These are phyloP conservation scores for Theretra japonica DNA, from an alignment of 2,888 invertebrate species.

Conservation along the genomic window DNA sequence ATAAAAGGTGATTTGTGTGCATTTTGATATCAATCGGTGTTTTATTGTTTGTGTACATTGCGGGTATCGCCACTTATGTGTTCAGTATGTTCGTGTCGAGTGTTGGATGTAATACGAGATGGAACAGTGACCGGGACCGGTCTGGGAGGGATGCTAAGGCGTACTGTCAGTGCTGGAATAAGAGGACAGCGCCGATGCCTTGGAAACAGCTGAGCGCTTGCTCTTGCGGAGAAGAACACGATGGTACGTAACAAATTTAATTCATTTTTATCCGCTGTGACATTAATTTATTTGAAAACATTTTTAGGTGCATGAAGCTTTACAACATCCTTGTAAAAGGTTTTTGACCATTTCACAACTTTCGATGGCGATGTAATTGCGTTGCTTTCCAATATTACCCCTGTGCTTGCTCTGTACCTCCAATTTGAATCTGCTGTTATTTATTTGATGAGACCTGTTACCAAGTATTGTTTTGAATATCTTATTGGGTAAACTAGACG, in stretches of 20 bases:
- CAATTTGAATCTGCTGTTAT: too few species aligned
- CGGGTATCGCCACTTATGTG: slow-evolving; percentile 12
- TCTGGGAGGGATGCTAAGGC: slow-evolving; percentile 54
- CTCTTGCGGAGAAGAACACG: slow-evolving; percentile 82
- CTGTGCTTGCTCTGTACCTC: too few species aligned
- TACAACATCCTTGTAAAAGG: neutral
- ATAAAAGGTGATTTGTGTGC: neutral
- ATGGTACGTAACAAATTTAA: slow-evolving; percentile 55
- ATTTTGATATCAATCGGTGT: neutral
- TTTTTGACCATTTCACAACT: neutral
- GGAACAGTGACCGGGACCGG: slow-evolving; percentile 38
- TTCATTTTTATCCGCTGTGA: too few species aligned
- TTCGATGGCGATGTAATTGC: neutral
- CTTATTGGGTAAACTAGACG: too few species aligned
- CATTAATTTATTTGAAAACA: neutral
- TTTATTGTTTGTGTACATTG: slow-evolving; percentile 7
- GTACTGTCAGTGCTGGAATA: slow-evolving; percentile 70
- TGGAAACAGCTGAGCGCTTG: slow-evolving; percentile 68
- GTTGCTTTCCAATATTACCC: neutral
- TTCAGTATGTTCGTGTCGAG: slow-evolving; percentile 39
- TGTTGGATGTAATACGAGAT: slow-evolving; percentile 33
- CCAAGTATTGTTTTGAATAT: too few species aligned
- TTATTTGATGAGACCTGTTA: too few species aligned
- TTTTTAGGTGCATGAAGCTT: neutral
- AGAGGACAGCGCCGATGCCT: slow-evolving; percentile 52